These are phyloP conservation scores for Epiblema foenella DNA, from an alignment of 2,888 invertebrate species.

Conservation along the genomic window DNA sequence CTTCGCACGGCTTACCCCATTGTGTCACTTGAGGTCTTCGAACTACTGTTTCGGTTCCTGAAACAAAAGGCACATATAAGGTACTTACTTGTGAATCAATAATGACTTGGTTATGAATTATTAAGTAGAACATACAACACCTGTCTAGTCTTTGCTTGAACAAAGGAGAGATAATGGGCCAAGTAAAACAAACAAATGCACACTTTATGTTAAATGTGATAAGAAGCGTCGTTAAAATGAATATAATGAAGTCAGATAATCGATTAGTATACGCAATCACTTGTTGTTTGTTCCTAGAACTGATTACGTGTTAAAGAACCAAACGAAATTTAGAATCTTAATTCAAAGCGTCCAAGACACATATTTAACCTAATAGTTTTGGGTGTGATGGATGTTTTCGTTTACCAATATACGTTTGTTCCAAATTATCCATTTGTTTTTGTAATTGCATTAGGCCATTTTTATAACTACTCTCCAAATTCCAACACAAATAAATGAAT, in stretches of 20 bases:
- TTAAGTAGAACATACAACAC: background rate
- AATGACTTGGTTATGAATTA: slow-evolving; percentile 25
- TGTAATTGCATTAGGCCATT: slow-evolving; percentile 2
- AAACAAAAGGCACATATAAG: slow-evolving; percentile 51
- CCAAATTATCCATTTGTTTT: background rate
- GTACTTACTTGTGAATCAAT: slow-evolving; percentile 22
- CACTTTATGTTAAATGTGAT: slow-evolving; percentile 19
- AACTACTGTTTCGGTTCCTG: slow-evolving; percentile 49
- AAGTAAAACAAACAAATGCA: slow-evolving; percentile 28
- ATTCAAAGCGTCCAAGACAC: background rate
- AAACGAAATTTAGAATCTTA: slow-evolving; percentile 2
- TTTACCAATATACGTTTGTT: background rate
- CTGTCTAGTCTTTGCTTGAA: slow-evolving; percentile 13
- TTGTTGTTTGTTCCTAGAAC: background rate
- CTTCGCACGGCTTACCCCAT: slow-evolving; percentile 56
- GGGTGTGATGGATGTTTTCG: background rate
- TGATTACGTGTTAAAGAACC: background rate
- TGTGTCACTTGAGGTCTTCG: slow-evolving; percentile 45
- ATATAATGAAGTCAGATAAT: slow-evolving; percentile 22
- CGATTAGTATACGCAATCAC: slow-evolving; percentile 12
- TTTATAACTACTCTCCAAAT: background rate
- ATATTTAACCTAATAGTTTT: background rate
- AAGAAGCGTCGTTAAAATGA: slow-evolving; percentile 18
- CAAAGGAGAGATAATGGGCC: slow-evolving; percentile 26
- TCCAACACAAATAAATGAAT: slow-evolving; percentile 18